Percentiles rank a stretch among this genome's conserved stretches.
Evolutionary conservation across 2,888 invertebrate genomes (phyloP).

Genomic region (Drosophila acutilabella): DNA sequence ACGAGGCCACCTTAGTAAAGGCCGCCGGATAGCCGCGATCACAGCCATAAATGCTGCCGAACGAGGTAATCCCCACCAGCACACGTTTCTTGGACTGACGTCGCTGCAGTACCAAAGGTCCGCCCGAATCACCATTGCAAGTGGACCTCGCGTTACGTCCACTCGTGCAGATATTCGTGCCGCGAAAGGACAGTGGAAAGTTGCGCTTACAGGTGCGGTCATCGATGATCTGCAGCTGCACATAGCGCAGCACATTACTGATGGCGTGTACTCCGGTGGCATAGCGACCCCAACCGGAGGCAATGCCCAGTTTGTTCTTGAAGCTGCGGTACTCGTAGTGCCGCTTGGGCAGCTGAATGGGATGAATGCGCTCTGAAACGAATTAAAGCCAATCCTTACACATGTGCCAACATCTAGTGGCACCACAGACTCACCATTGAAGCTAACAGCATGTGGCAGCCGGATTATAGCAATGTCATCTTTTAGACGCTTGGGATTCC

Average conservation of each 20-base stretch:
- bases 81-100: slow-evolving; percentile 75
- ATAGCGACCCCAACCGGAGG: slow-evolving; percentile 86
- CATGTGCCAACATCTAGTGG: not conserved
- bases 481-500: slow-evolving; percentile 82
- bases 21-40: slow-evolving; percentile 83
- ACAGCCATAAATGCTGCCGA: slow-evolving; percentile 83
- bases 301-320: slow-evolving; percentile 82
- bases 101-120: slow-evolving; percentile 82
- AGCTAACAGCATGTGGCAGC: slow-evolving; percentile 79
- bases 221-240: slow-evolving; percentile 83
- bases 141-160: slow-evolving; percentile 82
- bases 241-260: slow-evolving; percentile 84
- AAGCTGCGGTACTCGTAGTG: slow-evolving; percentile 82
- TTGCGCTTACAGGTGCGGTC: slow-evolving; percentile 84
- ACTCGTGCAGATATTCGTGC: slow-evolving; percentile 85
- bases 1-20: slow-evolving; percentile 83
- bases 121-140: slow-evolving; percentile 86
- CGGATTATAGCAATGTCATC: slow-evolving; percentile 83
- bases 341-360: slow-evolving; percentile 83
- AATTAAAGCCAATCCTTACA: not conserved
- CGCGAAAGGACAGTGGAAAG: slow-evolving; percentile 84
- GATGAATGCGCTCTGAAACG: slow-evolving; percentile 83
- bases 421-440: slow-evolving; percentile 74
- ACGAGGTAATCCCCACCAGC: slow-evolving; percentile 83
- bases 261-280: slow-evolving; percentile 84